phyloP scores from a whole-genome alignment of 2,797 vertebrate species.

The Sebastolobus alascanus region DNA sequence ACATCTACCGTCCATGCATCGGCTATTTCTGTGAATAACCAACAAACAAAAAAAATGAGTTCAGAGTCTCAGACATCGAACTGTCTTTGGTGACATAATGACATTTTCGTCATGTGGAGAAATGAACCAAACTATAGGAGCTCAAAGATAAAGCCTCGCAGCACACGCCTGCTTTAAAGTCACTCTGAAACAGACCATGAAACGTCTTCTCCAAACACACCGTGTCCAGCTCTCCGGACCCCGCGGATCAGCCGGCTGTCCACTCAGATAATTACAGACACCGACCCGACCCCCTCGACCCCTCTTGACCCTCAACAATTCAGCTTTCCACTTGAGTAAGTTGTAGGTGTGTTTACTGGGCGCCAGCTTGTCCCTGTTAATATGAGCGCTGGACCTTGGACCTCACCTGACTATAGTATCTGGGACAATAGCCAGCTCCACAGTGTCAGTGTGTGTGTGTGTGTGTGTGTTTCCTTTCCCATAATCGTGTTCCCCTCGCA shows the following conservation, averaged over 20 bases:
- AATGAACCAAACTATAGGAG: not conserved
- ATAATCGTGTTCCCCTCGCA: conserved; percentile 88
- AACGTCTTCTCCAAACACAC: conserved; percentile 19
- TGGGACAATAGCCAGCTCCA: conserved; percentile 87
- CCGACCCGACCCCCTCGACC: conserved; percentile 43
- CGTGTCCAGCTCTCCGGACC: conserved; percentile 20
- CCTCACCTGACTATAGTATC: conserved; percentile 91
- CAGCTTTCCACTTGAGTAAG: conserved; percentile 84
- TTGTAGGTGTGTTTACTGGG: conserved; percentile 86
- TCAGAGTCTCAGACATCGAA: not conserved
- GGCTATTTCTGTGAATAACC: not conserved
- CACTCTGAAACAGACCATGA: conserved; percentile 1
- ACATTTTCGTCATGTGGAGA: not conserved
- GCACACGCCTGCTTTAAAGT: not conserved
- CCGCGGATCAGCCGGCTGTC: conserved; percentile 33
- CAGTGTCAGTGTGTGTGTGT: conserved; percentile 49
- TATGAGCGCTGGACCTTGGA: conserved; percentile 86
- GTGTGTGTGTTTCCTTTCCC: conserved; percentile 83
- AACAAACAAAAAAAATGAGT: not conserved
- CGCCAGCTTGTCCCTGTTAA: conserved; percentile 91
- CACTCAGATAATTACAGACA: conserved; percentile 57
- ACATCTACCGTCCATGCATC: not conserved
- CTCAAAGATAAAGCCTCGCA: not conserved
- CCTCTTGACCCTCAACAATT: conserved; percentile 53
- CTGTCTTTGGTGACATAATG: not conserved